Base-by-base conservation (phyloP, 2,888 invertebrate genomes). In the Sericinus montela region DNA sequence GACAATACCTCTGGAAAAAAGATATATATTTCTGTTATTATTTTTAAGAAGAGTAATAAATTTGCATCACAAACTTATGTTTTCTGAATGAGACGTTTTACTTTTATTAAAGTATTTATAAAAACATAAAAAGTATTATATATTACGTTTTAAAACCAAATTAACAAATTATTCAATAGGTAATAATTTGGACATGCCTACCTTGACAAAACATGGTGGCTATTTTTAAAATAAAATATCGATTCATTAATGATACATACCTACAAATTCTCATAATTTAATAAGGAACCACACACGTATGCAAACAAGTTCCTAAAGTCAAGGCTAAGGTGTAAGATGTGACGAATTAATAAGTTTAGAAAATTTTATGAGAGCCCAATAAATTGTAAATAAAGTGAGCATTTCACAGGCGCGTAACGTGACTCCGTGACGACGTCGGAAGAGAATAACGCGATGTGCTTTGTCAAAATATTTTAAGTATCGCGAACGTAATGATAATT, bases 401-500 rank as follows among this genome's bases (percentile, higher is more conserved):
- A 13, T 30, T 36, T 30, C 30, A n/a, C 14, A 16, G 36, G 15
- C 30, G 8, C 40, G 29, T 45, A 34, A 23, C 15, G 32, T 13
- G 32, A 34, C 16, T 11, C 37, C 14, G 32, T 11, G 49, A 49
- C 45, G 45, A 49, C 44, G 49, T 34, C 34, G 1, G 44, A 15
- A 1, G 34, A 51, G 48, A 45, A 48, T 48, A 52, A 53, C 52
- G 49, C 53, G 41, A 25, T 34, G 48, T 50, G 44, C 48, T 50
- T 45, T 55, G 58, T 56, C 56, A 55, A 60, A 68, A 71, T 64
- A 67, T 74, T 74, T 48, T 63, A 69, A 67, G 68, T 69, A 67
- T 66, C 65, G 82, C 78, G 80, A 74, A 75, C 64, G 72, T 56
- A 44, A 53, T 42, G 63, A 67, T 69, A 73, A 75, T 79, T 72